Evolutionary conservation across 2,797 vertebrate genomes (phyloP), one percentile per base, ranked within the genome.

Genomic region (Rhinoraja longicauda): DNA sequence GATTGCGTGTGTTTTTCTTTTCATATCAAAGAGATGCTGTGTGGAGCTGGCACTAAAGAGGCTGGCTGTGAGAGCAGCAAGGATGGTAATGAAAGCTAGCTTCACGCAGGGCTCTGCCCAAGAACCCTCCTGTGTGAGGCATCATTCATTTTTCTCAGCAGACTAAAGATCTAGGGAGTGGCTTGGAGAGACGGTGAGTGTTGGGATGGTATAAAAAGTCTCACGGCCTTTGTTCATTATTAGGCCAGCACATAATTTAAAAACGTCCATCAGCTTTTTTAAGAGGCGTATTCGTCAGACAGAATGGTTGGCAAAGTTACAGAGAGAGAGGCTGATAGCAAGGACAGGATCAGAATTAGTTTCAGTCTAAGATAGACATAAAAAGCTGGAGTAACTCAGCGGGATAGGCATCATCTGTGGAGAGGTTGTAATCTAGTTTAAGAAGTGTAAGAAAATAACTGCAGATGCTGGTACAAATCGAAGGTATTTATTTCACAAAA

Each of bases 131-230:
- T 24, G n/a, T 32, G 15, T 67, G 67, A 2, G 84, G 62, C 13
- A 29, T 88, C 84, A 84, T 29, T 84, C 84, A 84, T 84, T 57
- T n/a, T 19, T 88, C 84, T 36, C 59, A 67, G 84, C n/a, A 32
- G 84, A 84, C 13, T 4, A 10, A 88, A 8, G 15, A 67, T 19
- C 36, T 15, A 0, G 8, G 62, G 5, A 62, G 4, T 4, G 76
- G 84, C 19, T 21, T 26, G 70, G 19, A 21, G 72, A 67, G 3
- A 67, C 9, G 24, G 5, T 0, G 7, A 24, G 6, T 29, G 29
- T 53, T 21, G 53, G 13, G 24, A 15, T 19, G 21, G 53, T 9
- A 84, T 29, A 29, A 59, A 84, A 84, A 29, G 36, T 88, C 59
- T 88, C 32, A 62, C n/a, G 36, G 84, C n/a, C 82, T 36, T 88